Conservation (phyloP, 1,140 invertebrate species). For the Drosophila pruinosa region DNA sequence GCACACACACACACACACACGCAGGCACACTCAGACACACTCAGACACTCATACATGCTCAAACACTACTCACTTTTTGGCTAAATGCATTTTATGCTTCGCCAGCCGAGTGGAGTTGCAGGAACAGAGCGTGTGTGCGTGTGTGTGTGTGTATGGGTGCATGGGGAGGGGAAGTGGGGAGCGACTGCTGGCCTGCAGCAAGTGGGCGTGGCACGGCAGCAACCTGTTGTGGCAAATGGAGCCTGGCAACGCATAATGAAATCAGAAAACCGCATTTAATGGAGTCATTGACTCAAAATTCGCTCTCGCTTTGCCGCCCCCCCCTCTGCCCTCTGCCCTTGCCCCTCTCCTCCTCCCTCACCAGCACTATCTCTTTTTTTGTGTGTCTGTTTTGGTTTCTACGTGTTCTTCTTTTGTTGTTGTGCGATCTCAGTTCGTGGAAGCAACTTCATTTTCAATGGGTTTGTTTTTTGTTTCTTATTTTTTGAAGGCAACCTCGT, state of each 20-base stretch:
- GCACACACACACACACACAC: not conserved
- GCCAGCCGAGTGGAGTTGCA: not conserved
- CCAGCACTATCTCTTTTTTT: not conserved
- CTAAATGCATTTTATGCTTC: not conserved
- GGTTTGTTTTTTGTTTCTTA: conserved; percentile 5
- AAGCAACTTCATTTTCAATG: conserved; percentile 32
- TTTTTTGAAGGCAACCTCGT: conserved; percentile 19
- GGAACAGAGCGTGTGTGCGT: no score
- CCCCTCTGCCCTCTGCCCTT: not conserved
- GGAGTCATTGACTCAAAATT: conserved; percentile 68
- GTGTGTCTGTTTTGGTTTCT: not conserved
- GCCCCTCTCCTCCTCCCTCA: not conserved
- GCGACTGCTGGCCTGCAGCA: not conserved
- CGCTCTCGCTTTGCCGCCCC: not conserved
- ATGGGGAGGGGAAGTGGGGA: not conserved
- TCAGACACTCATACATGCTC: not conserved
- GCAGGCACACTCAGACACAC: not conserved
- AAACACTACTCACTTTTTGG: not conserved
- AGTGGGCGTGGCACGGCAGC: conserved; percentile 39
- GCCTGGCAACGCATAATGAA: conserved; percentile 50
- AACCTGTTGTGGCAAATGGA: conserved; percentile 63
- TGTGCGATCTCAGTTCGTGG: conserved; percentile 33
- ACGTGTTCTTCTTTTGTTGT: conserved; percentile 3
- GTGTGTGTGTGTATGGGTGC: no score
- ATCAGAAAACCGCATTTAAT: conserved; percentile 64